Evolutionary conservation across 2,113 vertebrate genomes (phyloP), one percentile per base, ranked within the genome.

Genomic region (Coryphaenoides rupestris): DNA sequence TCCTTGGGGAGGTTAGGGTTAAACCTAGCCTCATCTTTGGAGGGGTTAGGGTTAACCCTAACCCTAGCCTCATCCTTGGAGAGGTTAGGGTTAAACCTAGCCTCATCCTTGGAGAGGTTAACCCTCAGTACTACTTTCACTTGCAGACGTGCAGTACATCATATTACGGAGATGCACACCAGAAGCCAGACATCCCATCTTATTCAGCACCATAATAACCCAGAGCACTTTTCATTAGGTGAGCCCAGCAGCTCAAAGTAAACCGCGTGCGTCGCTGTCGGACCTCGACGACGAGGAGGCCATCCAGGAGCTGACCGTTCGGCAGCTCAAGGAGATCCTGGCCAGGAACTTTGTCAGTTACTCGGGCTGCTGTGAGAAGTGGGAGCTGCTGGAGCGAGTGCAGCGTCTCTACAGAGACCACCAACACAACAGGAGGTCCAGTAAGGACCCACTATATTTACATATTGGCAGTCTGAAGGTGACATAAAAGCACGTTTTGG

Each of bases 331-430:
- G 84, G 96, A 98, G 82, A 98, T 99, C 71, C 92, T 99, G 0
- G 93, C 95, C 1, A 91, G 95, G 70, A 99, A 99, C 65, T 99
- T 99, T 72, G 97, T 99, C 80, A 98, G 92, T 87, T 99, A 95
- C 79, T 98, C 95, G 0, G 97, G 97, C 84, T 99, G 97, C 87
- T 99, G 96, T 79, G 97, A 99, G 86, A 98, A 98, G 76, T 99
- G 96, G 96, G 97, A 99, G 82, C 92, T 99, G 64, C 87, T 98
- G 82, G 96, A 99, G 74, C 93, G 95, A 79, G 97, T 99, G 54
- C 94, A 92, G 83, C 92, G 95, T 3, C 89, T 99, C 0, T 99
- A 98, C 91, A 90, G 91, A 78, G 96, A 99, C 68, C 94, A 87
- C 0, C 89, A 96, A 83, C 92, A 92, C 70, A 98, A 98, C 87